phyloP scores from a whole-genome alignment of 1,140 invertebrate genomes.

The Bombyx mandarina region DNA sequence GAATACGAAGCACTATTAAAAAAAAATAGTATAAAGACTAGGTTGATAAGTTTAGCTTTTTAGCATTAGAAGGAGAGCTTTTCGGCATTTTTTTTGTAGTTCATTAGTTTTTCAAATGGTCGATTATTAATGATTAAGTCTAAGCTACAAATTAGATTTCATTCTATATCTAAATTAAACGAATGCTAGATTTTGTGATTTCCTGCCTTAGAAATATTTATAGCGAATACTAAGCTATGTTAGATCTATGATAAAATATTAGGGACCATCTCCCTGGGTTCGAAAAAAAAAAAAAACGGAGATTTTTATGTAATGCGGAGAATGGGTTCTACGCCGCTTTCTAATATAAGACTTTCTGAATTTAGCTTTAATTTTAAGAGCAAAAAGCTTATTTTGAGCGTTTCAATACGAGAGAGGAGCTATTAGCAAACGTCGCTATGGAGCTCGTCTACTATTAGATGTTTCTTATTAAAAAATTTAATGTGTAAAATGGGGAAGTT shows the following conservation, averaged over 20 bases:
- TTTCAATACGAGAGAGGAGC: conserved; percentile 46
- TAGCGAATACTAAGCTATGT: conserved; percentile 44
- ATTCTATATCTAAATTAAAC: conserved; percentile 38
- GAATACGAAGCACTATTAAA: conserved; percentile 52
- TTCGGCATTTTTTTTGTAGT: conserved; percentile 49
- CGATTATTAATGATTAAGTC: conserved; percentile 33
- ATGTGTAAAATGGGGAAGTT: conserved; percentile 67
- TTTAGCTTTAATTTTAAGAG: conserved; percentile 39
- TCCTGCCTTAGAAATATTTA: conserved; percentile 48
- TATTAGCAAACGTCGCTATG: conserved; percentile 45
- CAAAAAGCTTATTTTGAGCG: conserved; percentile 31
- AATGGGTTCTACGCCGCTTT: conserved; percentile 47
- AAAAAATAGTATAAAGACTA: conserved; percentile 41
- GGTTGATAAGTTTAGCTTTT: conserved; percentile 50
- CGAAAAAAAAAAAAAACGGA: conserved; percentile 44
- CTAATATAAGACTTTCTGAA: conserved; percentile 47
- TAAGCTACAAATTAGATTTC: conserved; percentile 31
- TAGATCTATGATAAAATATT: conserved; percentile 36
- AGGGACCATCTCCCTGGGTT: conserved; percentile 56
- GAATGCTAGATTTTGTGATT: conserved; percentile 59
- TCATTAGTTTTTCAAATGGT: conserved; percentile 39
- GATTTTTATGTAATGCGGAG: conserved; percentile 28
- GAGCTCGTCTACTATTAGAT: conserved; percentile 20
- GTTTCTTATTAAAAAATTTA: conserved; percentile 24
- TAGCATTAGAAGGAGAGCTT: conserved; percentile 54